Percentiles rank a stretch among this genome's conserved stretches.
These are phyloP conservation scores for Ladona fulva DNA, from an alignment of 1,140 invertebrate species.

Conservation along the genomic window DNA sequence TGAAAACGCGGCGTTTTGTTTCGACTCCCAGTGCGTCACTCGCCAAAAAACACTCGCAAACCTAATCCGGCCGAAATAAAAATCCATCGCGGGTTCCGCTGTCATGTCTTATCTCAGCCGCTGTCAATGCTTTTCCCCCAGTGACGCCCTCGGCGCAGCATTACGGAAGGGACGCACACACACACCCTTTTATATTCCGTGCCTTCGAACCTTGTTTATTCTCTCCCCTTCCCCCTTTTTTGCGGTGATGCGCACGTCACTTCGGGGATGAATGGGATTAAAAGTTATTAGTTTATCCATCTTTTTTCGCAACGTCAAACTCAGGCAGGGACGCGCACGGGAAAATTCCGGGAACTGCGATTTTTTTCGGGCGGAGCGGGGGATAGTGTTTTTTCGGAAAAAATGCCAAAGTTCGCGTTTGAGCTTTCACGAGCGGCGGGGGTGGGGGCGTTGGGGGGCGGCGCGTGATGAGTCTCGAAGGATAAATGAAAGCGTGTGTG, in stretches of 20 bases:
- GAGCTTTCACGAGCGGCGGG: not conserved
- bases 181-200: not conserved
- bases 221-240: not conserved
- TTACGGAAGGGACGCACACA: not conserved
- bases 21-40: not conserved
- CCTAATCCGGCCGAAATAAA: not conserved
- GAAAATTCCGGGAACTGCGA: not conserved
- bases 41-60: not conserved
- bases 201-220: conserved; percentile 4
- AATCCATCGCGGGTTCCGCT: not conserved
- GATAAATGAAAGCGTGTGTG: not conserved
- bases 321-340: not conserved
- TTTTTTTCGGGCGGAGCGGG: not conserved
- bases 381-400: not conserved
- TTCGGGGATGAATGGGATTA: not conserved
- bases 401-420: not conserved
- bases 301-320: not conserved
- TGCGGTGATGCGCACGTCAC: not conserved
- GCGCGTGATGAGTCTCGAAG: not conserved
- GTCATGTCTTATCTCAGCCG: not conserved
- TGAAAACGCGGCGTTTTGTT: not conserved
- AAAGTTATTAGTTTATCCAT: conserved; percentile 8
- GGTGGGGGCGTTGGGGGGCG: not conserved
- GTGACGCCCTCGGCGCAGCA: not conserved
- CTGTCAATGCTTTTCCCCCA: not conserved